phyloP scores from a whole-genome alignment of 2,888 invertebrate genomes.

The Troides aeacus region DNA sequence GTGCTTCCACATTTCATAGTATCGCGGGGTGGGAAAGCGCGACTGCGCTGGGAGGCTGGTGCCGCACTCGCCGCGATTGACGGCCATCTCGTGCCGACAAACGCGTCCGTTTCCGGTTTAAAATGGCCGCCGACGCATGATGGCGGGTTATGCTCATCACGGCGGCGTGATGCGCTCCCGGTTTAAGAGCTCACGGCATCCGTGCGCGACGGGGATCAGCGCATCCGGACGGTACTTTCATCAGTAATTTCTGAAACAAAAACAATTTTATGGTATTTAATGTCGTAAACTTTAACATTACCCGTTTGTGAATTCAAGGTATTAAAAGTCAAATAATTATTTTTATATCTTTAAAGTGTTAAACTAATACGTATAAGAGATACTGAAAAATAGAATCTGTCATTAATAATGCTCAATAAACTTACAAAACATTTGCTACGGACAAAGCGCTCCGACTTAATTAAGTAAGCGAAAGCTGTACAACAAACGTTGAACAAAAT shows the following conservation, averaged over 20 bases:
- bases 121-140: constrained; percentile 77
- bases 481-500: constrained; percentile 14
- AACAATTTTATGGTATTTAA: constrained; percentile 13
- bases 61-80: constrained; percentile 59
- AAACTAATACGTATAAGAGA: not conserved
- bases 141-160: constrained; percentile 80
- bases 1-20: constrained; percentile 88
- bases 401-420: constrained; percentile 2
- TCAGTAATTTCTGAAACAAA: constrained; percentile 66
- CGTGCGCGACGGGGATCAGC: constrained; percentile 51
- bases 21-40: constrained; percentile 58
- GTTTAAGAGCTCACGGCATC: constrained; percentile 71
- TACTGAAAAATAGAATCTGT: not conserved
- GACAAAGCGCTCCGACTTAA: not conserved
- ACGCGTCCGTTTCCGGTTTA: constrained; percentile 73
- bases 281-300: not conserved
- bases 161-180: constrained; percentile 69
- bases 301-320: not conserved
- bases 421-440: constrained; percentile 1
- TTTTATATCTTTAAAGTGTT: no score
- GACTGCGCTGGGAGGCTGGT: constrained; percentile 58
- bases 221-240: constrained; percentile 49
- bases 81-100: constrained; percentile 76
- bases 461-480: constrained; percentile 11
- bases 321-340: not conserved